Evolutionary conservation across 2,113 vertebrate genomes (phyloP).

Genomic region (Bothrops jararaca): DNA sequence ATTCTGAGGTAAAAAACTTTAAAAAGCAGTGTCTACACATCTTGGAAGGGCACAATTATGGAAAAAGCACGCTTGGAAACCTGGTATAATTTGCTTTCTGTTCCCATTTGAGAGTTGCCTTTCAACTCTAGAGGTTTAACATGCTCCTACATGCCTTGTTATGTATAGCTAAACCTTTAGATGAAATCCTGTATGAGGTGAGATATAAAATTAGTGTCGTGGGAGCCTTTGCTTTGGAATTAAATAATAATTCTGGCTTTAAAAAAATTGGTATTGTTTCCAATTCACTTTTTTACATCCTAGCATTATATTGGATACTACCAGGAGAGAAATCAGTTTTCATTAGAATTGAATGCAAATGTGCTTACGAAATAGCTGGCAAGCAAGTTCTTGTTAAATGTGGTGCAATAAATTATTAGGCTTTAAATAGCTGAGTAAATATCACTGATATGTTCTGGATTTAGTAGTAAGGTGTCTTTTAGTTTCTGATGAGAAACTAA

Average conservation of each 20-base stretch:
- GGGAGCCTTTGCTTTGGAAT: neutral
- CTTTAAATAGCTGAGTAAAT: neutral
- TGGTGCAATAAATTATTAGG: neutral
- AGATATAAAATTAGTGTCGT: neutral
- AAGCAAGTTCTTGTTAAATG: neutral
- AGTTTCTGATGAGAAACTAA: too few relatives aligned
- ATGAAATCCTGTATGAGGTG: slow-evolving; percentile 29
- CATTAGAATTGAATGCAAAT: neutral
- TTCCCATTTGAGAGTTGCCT: slow-evolving; percentile 21
- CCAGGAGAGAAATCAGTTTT: neutral
- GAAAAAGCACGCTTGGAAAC: neutral
- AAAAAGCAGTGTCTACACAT: neutral
- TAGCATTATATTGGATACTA: neutral
- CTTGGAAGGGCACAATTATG: neutral
- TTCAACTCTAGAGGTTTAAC: slow-evolving; percentile 28
- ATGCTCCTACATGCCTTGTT: slow-evolving; percentile 13
- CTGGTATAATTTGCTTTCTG: slow-evolving; percentile 30
- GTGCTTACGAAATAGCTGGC: neutral
- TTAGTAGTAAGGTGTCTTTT: neutral
- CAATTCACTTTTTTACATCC: neutral
- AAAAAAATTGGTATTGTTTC: slow-evolving; percentile 13
- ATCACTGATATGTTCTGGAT: neutral
- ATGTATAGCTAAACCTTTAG: slow-evolving; percentile 22
- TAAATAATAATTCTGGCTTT: neutral
- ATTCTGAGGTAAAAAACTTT: neutral